Conservation (phyloP, 2,888 invertebrate genomes). For the Portevinia maculata region DNA sequence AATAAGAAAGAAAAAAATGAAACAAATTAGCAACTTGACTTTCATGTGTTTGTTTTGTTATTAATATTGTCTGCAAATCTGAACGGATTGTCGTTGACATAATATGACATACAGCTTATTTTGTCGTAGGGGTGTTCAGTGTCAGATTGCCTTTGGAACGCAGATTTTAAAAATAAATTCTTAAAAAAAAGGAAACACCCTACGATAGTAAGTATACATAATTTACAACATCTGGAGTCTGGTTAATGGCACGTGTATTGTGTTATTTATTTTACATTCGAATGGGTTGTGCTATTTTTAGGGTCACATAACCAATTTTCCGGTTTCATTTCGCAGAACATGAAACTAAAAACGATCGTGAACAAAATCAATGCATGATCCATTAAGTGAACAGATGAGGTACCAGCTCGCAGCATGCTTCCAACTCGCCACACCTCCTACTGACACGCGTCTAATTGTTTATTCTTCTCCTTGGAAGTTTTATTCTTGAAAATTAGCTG, state of each 20-base stretch:
- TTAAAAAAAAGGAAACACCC: slow-evolving; percentile 2
- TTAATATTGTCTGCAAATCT: slow-evolving; percentile 50
- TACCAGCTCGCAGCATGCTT: slow-evolving; percentile 52
- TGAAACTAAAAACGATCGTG: slow-evolving; percentile 47
- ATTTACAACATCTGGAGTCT: slow-evolving; percentile 70
- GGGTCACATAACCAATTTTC: slow-evolving; percentile 42
- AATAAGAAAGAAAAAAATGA: slow-evolving; percentile 72
- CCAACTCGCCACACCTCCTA: slow-evolving; percentile 36
- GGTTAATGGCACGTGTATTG: slow-evolving; percentile 64
- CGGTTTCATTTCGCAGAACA: slow-evolving; percentile 52
- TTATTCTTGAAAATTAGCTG: slow-evolving; percentile 39
- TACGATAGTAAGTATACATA: slow-evolving; percentile 39
- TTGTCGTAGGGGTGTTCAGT: slow-evolving; percentile 43
- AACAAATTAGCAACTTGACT: slow-evolving; percentile 54
- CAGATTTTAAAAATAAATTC: slow-evolving; percentile 9
- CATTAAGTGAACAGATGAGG: slow-evolving; percentile 66
- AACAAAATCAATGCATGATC: slow-evolving; percentile 56
- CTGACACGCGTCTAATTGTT: slow-evolving; percentile 56
- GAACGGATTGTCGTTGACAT: slow-evolving; percentile 62
- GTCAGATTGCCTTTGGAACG: slow-evolving; percentile 14
- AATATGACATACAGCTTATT: slow-evolving; percentile 59
- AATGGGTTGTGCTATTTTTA: slow-evolving; percentile 58
- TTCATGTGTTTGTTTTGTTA: slow-evolving; percentile 31
- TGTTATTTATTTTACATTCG: slow-evolving; percentile 58
- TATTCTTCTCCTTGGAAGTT: slow-evolving; percentile 38